Conservation (phyloP, 2,113 vertebrate species). For the Sphaerodactylus townsendi region DNA sequence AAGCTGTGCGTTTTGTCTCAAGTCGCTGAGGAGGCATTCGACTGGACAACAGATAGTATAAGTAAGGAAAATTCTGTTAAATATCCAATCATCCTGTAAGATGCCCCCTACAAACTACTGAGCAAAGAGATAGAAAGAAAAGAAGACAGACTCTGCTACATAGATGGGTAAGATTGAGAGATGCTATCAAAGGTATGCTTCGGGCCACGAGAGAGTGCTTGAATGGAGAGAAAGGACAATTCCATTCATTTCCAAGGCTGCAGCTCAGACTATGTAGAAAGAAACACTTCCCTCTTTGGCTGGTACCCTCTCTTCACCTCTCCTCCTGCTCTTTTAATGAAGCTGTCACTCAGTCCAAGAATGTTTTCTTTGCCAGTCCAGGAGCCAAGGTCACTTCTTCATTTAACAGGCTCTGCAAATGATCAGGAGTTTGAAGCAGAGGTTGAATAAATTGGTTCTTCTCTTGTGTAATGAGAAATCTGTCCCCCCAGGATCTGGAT, state of each 20-base stretch:
- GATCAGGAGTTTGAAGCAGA: not conserved
- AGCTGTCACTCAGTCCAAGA: constrained; percentile 1
- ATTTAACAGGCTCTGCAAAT: not conserved
- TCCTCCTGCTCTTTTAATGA: not conserved
- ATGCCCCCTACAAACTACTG: not conserved
- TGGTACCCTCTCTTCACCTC: not conserved
- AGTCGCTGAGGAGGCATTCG: no score
- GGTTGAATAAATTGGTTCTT: not conserved
- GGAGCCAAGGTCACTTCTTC: constrained; percentile 7
- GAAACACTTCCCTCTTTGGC: not conserved
- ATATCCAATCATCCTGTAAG: not conserved
- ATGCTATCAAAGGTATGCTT: not conserved
- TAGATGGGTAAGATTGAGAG: not conserved
- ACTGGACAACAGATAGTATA: no score
- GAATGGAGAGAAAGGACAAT: not conserved
- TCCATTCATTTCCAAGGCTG: not conserved
- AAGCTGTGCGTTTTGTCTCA: no score
- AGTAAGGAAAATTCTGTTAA: no score
- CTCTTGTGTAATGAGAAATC: not conserved
- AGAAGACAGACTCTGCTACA: not conserved
- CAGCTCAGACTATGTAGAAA: not conserved
- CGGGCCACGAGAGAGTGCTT: not conserved
- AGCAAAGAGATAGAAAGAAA: not conserved
- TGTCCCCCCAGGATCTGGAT: not conserved
- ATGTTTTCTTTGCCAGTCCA: not conserved